Evolutionary conservation across 2,797 vertebrate genomes (phyloP), one percentile per base, ranked within the genome.

Genomic region (Ctenosaura bakeri): DNA sequence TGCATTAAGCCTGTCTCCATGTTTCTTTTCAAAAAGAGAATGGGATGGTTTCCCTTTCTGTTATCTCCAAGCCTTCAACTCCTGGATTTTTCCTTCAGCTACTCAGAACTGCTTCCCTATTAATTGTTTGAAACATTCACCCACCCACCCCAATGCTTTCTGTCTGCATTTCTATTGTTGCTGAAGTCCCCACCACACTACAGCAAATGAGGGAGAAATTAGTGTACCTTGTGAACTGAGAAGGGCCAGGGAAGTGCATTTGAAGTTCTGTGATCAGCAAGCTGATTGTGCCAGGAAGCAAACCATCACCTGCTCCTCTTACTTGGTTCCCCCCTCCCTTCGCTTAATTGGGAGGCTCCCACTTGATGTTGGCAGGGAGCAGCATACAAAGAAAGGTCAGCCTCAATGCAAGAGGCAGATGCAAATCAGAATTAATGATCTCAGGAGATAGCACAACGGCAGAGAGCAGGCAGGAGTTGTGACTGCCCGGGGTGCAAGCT

Each of bases 291-390:
- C 56, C 62, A 64, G 9, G 22, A 20, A 73, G 46, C 7, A 20
- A 32, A 2, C 46, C 16, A 3, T 32, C 12, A 6, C 24, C 89
- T 2, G 1, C 38, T 50, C 12, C 46, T 35, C 77, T 12, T 13
- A 20, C 89, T 86, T 52, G 16, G 24, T 74, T 79, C n/a, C 9
- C 29, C 79, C 35, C 35, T 10, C 2, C 29, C 66, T 29, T 76
- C 8, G 46, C 52, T 88, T 80, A 80, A 80, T 64, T 59, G 83
- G 38, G 77, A 24, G 10, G 18, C 12, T 66, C 32, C 46, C 20
- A 10, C 69, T 86, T 83, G 78, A 91, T 46, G 83, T 35, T 56
- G 69, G 87, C 86, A 77, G 87, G 87, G 88, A 85, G 54, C 22
- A 9, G 32, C 54, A 4, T 8, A 80, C 89, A 64, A 90, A 50